A percentile compares a stretch with the other conserved stretches of the same genome.
Evolutionary conservation across 1,140 invertebrate genomes (phyloP).

Genomic region (Idris sp.): DNA sequence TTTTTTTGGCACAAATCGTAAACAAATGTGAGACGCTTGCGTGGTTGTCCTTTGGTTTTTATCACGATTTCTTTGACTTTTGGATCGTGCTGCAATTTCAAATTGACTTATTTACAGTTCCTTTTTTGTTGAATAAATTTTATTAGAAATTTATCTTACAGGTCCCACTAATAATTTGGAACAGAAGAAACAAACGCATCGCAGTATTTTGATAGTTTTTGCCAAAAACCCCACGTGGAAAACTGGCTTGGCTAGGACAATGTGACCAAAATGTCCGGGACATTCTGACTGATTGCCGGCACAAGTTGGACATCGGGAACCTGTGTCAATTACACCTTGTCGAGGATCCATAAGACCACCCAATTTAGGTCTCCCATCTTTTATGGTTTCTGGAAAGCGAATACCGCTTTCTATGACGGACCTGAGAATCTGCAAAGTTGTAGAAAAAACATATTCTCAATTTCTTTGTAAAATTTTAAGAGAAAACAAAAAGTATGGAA

Average conservation of each 20-base stretch:
- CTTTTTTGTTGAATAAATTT: too few relatives aligned
- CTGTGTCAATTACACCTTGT: slow-evolving; percentile 97
- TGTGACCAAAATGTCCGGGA: slow-evolving; percentile 99
- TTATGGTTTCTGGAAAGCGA: slow-evolving; percentile 97
- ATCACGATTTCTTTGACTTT: slow-evolving; percentile 98
- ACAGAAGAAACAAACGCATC: slow-evolving; percentile 99
- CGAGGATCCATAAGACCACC: slow-evolving; percentile 99
- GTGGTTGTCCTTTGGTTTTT: slow-evolving; percentile 97
- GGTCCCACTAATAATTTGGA: slow-evolving; percentile 96
- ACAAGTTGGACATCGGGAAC: slow-evolving; percentile 97
- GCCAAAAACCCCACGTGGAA: slow-evolving; percentile 99
- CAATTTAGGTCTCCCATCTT: slow-evolving; percentile 97
- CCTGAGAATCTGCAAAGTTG: slow-evolving; percentile 91
- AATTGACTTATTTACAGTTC: too few relatives aligned
- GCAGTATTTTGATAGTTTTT: slow-evolving; percentile 96
- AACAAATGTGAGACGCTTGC: slow-evolving; percentile 96
- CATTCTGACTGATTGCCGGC: slow-evolving; percentile 99
- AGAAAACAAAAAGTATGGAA: too few relatives aligned
- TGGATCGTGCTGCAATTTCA: slow-evolving; percentile 84
- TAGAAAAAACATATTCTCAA: too few relatives aligned
- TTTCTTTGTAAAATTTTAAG: too few relatives aligned
- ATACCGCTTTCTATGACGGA: slow-evolving; percentile 98
- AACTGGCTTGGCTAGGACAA: slow-evolving; percentile 98
- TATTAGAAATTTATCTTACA: slow-evolving; percentile 80
- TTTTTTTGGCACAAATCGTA: slow-evolving; percentile 99